These are phyloP conservation scores for Drosophila bipectinata DNA, from an alignment of 1,140 invertebrate genomes.

Conservation along the genomic window DNA sequence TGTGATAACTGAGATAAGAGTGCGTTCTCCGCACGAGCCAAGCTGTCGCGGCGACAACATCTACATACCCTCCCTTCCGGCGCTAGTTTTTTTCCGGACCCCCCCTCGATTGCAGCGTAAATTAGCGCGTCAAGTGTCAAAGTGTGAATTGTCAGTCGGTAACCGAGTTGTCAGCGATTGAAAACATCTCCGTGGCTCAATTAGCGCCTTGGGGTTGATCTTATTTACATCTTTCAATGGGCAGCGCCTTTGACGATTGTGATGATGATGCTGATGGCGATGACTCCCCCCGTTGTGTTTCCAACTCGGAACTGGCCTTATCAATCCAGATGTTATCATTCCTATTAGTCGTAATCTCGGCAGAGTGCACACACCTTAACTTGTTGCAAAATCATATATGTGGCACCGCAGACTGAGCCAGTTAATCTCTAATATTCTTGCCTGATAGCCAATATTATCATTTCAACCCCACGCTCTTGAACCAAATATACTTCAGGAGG, in stretches of 20 bases:
- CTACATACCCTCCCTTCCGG: slow-evolving; percentile 3
- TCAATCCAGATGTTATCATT: slow-evolving; percentile 26
- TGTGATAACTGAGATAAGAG: slow-evolving; percentile 30
- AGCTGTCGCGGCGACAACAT: slow-evolving; percentile 15
- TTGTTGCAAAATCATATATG: slow-evolving; percentile 24
- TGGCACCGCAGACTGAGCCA: slow-evolving; percentile 14
- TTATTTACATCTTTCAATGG: slow-evolving; percentile 59
- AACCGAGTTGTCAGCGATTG: slow-evolving; percentile 66
- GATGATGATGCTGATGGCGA: slow-evolving; percentile 20
- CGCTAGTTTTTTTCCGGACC: not conserved
- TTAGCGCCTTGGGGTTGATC: slow-evolving; percentile 53
- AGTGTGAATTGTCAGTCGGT: slow-evolving; percentile 77
- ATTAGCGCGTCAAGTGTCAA: slow-evolving; percentile 74
- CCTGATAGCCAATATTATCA: slow-evolving; percentile 38
- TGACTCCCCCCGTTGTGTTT: not conserved
- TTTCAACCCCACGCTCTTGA: slow-evolving; percentile 38
- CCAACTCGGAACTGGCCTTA: slow-evolving; percentile 24
- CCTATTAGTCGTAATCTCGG: slow-evolving; percentile 8
- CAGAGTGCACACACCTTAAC: slow-evolving; percentile 28
- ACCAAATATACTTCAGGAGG: slow-evolving; percentile 22
- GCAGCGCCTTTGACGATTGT: not conserved
- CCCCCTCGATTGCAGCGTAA: slow-evolving; percentile 54
- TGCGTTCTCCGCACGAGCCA: slow-evolving; percentile 22
- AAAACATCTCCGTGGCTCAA: slow-evolving; percentile 68
- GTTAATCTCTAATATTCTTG: slow-evolving; percentile 33